Evolutionary conservation across 2,113 vertebrate species (phyloP), one percentile per base, ranked within the genome.

Genomic region (Amazona vittata): DNA sequence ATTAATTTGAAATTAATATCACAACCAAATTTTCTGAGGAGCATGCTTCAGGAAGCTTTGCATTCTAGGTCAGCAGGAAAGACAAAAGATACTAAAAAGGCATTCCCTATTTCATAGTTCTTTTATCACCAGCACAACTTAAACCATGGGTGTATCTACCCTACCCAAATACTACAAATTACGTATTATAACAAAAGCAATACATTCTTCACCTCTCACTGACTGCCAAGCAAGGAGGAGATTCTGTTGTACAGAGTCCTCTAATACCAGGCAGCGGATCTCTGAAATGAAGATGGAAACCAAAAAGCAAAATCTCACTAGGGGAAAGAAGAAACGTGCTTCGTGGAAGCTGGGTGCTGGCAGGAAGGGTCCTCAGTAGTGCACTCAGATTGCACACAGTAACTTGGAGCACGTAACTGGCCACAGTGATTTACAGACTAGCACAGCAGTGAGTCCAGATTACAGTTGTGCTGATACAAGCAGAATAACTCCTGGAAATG

Each of bases 401-500:
- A 57, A 74, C 79, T 64, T 68, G 90, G 76, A 93, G 70, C 89
- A 82, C 0, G 0, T 52, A 77, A 63, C 62, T 7, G 10, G 67
- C 87, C 92, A 83, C 93, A 78, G 83, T 73, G 95, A 95, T 92
- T 86, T 89, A 89, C 60, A 73, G 83, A 46, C 57, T 25, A 89
- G 87, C 86, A 81, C 80, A 94, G 84, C 89, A 68, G 44, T 75
- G 91, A 79, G 49, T 93, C 79, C 86, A 94, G 90, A 87, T 86
- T 85, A 78, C 87, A 89, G 67, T 69, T 75, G 77, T 89, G 87
- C 90, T 97, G 95, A 93, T 8, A 63, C 65, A 95, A 83, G 77
- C 91, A 95, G 89, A 97, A 65, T 80, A 90, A 88, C 91, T 93
- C 63, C 83, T 94, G 83, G 86, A 97, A 97, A 93, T 88, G 68